Evolutionary conservation across 2,113 vertebrate species (phyloP), one percentile per base, ranked within the genome.

Genomic region (Strigops habroptila): DNA sequence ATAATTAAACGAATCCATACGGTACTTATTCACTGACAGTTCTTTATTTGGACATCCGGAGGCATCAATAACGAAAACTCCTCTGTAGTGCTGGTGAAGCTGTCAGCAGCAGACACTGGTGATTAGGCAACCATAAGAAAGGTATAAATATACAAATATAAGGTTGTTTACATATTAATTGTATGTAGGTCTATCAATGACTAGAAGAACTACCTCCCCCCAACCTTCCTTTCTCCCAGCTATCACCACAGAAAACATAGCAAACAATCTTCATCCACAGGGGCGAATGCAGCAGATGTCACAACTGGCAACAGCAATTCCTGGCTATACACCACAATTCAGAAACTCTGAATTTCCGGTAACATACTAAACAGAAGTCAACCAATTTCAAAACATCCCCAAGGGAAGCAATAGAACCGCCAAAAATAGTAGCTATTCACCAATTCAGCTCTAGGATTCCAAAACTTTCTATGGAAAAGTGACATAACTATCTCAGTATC

Each of bases 1-100:
- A 95, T 94, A 96, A 95, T 93, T 95, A 83, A 94, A 90, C 86
- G 31, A 94, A 96, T 96, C 92, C 80, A 96, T 96, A 94, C 51
- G 81, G 85, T 91, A 88, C 94, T 90, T 86, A 91, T 93, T 96
- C 95, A 79, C 80, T 84, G 86, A 33, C 68, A 88, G 76, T 24
- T 88, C 90, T 94, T 86, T 86, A 90, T 92, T 44, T 84, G 80
- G 68, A 73, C 35, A 55, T 96, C 57, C 49, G 84, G 76, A 60
- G 52, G 18, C 85, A 96, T 79, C 90, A 96, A 93, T 93, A 96
- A 90, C 79, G 82, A 95, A 95, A 83, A 90, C 52, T 62, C 35
- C 44, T 78, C 71, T 21, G 3, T 23, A 63, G 60, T 17, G 64
- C 53, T 30, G 37, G 69, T 65, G 79, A 92, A 92, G 64, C 74